Evolutionary conservation across 2,113 vertebrate species (phyloP).

Genomic region (cattle (Bos taurus)): ARS-UCD2.0 NC_037356.1:26925001-26925500

Average conservation of each 20-base stretch:
- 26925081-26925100: not conserved
- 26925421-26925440: not conserved
- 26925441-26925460: not conserved
- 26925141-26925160: not conserved
- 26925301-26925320: not conserved
- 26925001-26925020: not conserved
- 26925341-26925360: not conserved
- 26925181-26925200: not conserved
- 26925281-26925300: not conserved
- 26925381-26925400: not conserved
- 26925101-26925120: not conserved
- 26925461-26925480: not conserved
- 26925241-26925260: not conserved
- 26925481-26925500: accelerated
- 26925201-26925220: not conserved
- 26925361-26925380: not conserved
- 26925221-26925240: not conserved
- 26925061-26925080: not conserved
- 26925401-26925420: not conserved
- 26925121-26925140: not conserved
- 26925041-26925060: not conserved
- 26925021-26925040: not conserved
- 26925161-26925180: not conserved
- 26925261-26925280: not conserved
- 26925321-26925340: not conserved